A percentile compares a stretch with the other conserved stretches of the same genome.
Conservation (phyloP, 1,140 invertebrate genomes). For the Callitettix versicolor region DNA sequence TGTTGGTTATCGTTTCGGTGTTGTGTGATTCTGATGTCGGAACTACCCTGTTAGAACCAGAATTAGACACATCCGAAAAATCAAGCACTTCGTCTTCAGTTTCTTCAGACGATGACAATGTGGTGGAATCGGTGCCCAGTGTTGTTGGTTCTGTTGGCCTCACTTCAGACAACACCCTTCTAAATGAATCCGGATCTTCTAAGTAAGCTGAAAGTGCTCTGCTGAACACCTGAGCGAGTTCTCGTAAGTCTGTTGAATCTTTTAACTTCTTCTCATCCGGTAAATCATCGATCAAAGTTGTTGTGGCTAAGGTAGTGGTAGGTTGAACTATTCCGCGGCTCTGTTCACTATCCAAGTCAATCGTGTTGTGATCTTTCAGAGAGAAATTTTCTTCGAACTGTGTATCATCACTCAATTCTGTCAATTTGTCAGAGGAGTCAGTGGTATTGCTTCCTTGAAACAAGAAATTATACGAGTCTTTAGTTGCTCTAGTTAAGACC, state of each 20-base stretch:
- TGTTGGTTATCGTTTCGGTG: not conserved
- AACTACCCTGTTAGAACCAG: not conserved
- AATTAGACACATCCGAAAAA: conserved; percentile 48
- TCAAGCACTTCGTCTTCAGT: conserved; percentile 63
- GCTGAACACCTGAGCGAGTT: conserved; percentile 71
- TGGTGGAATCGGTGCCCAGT: conserved; percentile 24
- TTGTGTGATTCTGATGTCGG: not conserved
- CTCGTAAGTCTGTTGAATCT: conserved; percentile 43
- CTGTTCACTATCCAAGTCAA: conserved; percentile 48
- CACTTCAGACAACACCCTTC: conserved; percentile 58
- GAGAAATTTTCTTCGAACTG: no score
- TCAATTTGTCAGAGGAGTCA: no score
- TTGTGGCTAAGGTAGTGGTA: conserved; percentile 26
- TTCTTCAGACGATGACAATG: conserved; percentile 22
- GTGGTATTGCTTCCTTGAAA: conserved; percentile 18
- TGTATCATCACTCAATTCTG: no score
- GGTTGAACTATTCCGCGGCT: conserved; percentile 36
- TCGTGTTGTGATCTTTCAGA: conserved; percentile 31
- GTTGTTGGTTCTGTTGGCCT: conserved; percentile 57
- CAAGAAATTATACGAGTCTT: conserved; percentile 23
- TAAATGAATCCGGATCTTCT: conserved; percentile 66
- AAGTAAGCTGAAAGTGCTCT: conserved; percentile 68
- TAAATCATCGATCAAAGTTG: conserved; percentile 36
- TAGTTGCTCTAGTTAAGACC: conserved; percentile 24
- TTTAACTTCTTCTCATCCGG: conserved; percentile 32